Percentiles rank a stretch among this genome's conserved stretches.
phyloP scores from a whole-genome alignment of 2,888 invertebrate genomes.

The Hermaeophaga mercurialis region DNA sequence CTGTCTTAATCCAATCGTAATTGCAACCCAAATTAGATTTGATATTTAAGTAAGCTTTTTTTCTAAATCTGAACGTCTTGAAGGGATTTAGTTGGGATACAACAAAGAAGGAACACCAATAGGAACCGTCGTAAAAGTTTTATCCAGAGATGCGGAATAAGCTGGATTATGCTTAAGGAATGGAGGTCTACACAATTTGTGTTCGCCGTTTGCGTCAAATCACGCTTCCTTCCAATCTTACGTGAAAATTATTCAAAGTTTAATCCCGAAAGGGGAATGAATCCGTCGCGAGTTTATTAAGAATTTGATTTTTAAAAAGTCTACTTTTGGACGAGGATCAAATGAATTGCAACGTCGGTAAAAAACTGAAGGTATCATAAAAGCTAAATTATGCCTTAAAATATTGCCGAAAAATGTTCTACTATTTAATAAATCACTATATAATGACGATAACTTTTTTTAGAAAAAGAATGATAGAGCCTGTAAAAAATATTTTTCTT shows the following conservation, averaged over 20 bases:
- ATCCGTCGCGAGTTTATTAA: slow-evolving; percentile 18
- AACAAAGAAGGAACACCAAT: slow-evolving; percentile 17
- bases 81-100: slow-evolving; percentile 2
- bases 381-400: too few relatives aligned
- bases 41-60: slow-evolving; percentile 16
- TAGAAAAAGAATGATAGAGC: too few relatives aligned
- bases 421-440: too few relatives aligned
- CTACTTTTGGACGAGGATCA: background rate
- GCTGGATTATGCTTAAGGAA: slow-evolving; percentile 17
- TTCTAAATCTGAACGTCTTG: slow-evolving; percentile 6
- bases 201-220: slow-evolving; percentile 17
- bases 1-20: slow-evolving; percentile 12
- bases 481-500: too few relatives aligned
- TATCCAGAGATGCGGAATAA: slow-evolving; percentile 14
- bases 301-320: slow-evolving; percentile 4
- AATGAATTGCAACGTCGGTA: background rate
- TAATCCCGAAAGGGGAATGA: slow-evolving; percentile 12
- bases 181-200: slow-evolving; percentile 21
- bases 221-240: slow-evolving; percentile 15
- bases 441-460: too few relatives aligned
- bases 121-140: slow-evolving; percentile 17
- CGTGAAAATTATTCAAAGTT: slow-evolving; percentile 24
- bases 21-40: slow-evolving; percentile 14
- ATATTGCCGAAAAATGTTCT: too few relatives aligned
- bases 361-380: too few relatives aligned